These are phyloP conservation scores for Nomada fabriciana DNA, from an alignment of 2,888 invertebrate species.

Conservation along the genomic window DNA sequence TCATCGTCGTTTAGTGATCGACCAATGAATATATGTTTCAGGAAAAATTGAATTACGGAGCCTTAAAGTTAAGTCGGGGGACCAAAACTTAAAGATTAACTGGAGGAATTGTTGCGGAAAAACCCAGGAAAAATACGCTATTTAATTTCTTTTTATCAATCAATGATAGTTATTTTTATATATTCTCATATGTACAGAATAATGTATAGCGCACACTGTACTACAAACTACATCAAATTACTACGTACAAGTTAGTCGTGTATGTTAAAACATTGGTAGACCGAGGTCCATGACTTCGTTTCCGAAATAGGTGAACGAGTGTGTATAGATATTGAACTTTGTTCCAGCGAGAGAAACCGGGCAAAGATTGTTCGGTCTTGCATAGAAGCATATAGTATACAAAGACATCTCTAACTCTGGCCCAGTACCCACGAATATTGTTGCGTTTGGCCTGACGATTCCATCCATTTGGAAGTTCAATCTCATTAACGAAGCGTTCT, in stretches of 20 bases:
- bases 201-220: background rate
- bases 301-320: constrained; percentile 74
- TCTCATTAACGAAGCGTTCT: constrained; percentile 83
- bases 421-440: constrained; percentile 85
- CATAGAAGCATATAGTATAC: constrained; percentile 87
- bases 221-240: constrained; percentile 4
- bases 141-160: background rate
- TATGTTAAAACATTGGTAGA: constrained; percentile 68
- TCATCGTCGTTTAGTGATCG: background rate
- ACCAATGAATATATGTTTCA: constrained; percentile 54
- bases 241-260: background rate
- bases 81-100: constrained; percentile 3
- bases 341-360: constrained; percentile 84
- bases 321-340: constrained; percentile 81
- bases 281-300: constrained; percentile 76
- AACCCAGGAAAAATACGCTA: background rate
- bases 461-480: constrained; percentile 83
- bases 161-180: background rate
- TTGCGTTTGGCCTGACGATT: constrained; percentile 82
- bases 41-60: constrained; percentile 74
- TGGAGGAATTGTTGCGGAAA: background rate
- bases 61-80: constrained; percentile 45
- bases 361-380: constrained; percentile 85
- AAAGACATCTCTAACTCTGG: constrained; percentile 88
- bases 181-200: background rate